Evolutionary conservation across 2,797 vertebrate species (phyloP), one percentile per base, ranked within the genome.

Genomic region (Dallia pectoralis): DNA sequence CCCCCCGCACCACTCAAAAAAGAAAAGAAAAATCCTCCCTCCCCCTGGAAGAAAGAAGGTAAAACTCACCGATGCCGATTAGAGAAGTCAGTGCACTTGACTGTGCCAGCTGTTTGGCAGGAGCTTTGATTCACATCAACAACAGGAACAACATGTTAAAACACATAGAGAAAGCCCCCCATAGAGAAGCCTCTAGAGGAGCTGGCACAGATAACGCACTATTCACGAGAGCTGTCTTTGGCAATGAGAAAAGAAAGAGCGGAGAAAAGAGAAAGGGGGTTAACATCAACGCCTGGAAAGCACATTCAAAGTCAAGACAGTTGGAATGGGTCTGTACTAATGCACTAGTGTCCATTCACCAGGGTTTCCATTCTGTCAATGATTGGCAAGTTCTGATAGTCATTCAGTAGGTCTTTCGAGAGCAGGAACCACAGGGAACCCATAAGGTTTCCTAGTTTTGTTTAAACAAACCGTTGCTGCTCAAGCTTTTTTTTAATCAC

Each of bases 51-150:
- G 86, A 88, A 90, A 91, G 70, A 87, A 88, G 87, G 91, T 86
- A 88, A 90, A 92, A 99, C 98, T 99, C 97, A 99, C 97, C 97
- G 91, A 99, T 97, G 93, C 97, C 97, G 89, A 97, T 97, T 89
- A 99, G 97, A 95, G 98, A 99, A 97, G 97, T 96, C 97, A 99
- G 95, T 97, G 97, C 98, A 99, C 96, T 99, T 97, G 97, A 99
- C 98, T 98, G 97, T 97, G 97, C 97, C 97, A 99, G 97, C 96
- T 99, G 98, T 96, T 98, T 99, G 97, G 98, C 97, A 98, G 98
- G 98, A 97, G 98, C 98, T 99, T 99, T 99, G 97, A 98, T 98
- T 99, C 98, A 99, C 98, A 99, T 98, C 97, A 99, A 99, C 97
- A 99, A 98, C 97, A 98, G 98, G 97, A 99, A 97, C 97, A 99